Conservation (phyloP, 2,113 vertebrate genomes). For the Butorides virescens region DNA sequence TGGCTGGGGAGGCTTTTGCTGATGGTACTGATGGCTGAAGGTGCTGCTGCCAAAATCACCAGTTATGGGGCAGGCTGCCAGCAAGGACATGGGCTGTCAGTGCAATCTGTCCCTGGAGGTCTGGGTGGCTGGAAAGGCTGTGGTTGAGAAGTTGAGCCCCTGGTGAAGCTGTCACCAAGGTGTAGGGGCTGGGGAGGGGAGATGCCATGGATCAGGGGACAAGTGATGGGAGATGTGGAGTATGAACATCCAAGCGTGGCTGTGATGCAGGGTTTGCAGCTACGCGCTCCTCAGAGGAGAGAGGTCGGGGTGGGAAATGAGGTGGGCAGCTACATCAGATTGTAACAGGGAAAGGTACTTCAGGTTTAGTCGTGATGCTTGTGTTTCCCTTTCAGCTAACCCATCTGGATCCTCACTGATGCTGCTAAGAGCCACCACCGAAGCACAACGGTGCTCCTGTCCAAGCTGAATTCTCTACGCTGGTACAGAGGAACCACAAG, state of each 20-base stretch:
- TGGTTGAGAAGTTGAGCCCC: neutral
- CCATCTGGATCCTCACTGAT: neutral
- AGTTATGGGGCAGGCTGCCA: neutral
- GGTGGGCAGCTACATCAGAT: neutral
- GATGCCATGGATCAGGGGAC: neutral
- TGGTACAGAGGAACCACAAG: neutral
- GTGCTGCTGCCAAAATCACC: neutral
- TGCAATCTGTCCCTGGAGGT: neutral
- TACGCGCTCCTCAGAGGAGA: neutral
- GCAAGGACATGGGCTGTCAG: neutral
- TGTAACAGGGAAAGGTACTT: neutral
- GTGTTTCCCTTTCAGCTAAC: neutral
- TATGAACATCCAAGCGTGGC: neutral
- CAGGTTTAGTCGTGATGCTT: accelerated
- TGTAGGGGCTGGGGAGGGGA: neutral
- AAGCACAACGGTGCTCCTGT: neutral
- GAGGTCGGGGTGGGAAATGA: neutral
- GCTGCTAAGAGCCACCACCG: neutral
- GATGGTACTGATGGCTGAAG: neutral
- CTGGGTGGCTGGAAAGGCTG: neutral
- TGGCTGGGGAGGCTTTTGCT: neutral
- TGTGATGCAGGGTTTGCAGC: neutral
- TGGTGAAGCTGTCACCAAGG: neutral
- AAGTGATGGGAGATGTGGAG: neutral
- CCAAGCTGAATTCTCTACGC: neutral